phyloP scores from a whole-genome alignment of 2,888 invertebrate genomes.

The Hofmannophila pseudospretella region DNA sequence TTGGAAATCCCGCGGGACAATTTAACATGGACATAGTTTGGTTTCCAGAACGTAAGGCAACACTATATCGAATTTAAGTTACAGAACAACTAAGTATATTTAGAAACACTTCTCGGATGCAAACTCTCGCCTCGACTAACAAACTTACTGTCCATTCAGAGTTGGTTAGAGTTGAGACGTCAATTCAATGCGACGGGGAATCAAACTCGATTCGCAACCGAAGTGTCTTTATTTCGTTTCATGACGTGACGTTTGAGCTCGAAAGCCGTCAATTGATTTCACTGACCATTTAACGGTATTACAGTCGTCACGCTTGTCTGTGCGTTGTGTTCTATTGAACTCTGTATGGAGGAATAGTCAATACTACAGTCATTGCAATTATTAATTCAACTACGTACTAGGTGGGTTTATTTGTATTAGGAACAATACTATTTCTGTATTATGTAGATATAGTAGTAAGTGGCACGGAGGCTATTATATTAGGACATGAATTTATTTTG shows the following conservation, averaged over 20 bases:
- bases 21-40: too few species aligned
- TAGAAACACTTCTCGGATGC: background rate
- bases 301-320: slow-evolving; percentile 21
- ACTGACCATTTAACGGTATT: slow-evolving; percentile 24
- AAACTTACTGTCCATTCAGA: slow-evolving; percentile 51
- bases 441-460: too few species aligned
- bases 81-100: too few species aligned
- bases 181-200: slow-evolving; percentile 45
- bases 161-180: slow-evolving; percentile 32
- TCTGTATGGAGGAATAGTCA: background rate
- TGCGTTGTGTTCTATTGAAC: background rate
- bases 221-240: slow-evolving; percentile 35
- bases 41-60: too few species aligned
- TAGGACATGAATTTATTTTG: too few species aligned
- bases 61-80: too few species aligned
- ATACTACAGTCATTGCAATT: too few species aligned
- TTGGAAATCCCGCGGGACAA: too few species aligned
- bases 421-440: too few species aligned
- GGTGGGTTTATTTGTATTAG: too few species aligned
- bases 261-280: slow-evolving; percentile 27
- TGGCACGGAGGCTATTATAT: too few species aligned
- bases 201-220: slow-evolving; percentile 34
- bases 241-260: slow-evolving; percentile 29
- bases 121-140: slow-evolving; percentile 20
- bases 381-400: too few species aligned